These are phyloP conservation scores for Apantesis nais DNA, from an alignment of 2,888 invertebrate genomes.

Conservation along the genomic window DNA sequence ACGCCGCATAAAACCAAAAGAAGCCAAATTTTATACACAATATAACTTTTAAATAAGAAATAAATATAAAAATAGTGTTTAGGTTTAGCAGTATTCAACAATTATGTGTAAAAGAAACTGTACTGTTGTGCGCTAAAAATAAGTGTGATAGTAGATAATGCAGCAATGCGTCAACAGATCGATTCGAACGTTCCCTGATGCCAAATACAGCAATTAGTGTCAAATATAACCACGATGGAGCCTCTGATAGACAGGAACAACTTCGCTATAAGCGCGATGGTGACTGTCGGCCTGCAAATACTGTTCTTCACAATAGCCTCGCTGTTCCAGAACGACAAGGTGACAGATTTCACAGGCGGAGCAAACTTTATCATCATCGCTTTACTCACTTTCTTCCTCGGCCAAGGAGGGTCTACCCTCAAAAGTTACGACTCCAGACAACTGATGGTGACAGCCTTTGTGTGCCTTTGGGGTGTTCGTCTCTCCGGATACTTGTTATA, in stretches of 20 bases:
- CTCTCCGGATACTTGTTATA: slow-evolving; percentile 96
- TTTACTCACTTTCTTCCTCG: slow-evolving; percentile 93
- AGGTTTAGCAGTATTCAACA: slow-evolving; percentile 16
- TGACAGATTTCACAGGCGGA: slow-evolving; percentile 97
- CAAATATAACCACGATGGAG: slow-evolving; percentile 84
- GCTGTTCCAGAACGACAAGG: slow-evolving; percentile 94
- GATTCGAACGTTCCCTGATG: slow-evolving; percentile 57
- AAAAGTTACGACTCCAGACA: slow-evolving; percentile 95
- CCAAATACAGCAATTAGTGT: slow-evolving; percentile 67
- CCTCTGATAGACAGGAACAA: slow-evolving; percentile 93
- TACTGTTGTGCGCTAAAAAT: slow-evolving; percentile 26
- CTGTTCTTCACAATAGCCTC: slow-evolving; percentile 95
- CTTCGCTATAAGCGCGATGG: slow-evolving; percentile 94
- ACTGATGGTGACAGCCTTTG: slow-evolving; percentile 95
- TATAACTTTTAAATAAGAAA: slow-evolving; percentile 17
- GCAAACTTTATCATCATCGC: slow-evolving; percentile 96
- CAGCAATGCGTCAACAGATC: slow-evolving; percentile 74
- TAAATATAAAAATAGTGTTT: slow-evolving; percentile 21
- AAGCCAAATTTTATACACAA: slow-evolving; percentile 41
- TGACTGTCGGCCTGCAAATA: slow-evolving; percentile 93
- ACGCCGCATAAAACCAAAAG: slow-evolving; percentile 32
- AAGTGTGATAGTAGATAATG: slow-evolving; percentile 53
- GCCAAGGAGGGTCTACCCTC: slow-evolving; percentile 89
- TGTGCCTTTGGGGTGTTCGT: slow-evolving; percentile 94
- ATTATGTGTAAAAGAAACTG: slow-evolving; percentile 32